A percentile compares a stretch with the other conserved stretches of the same genome.
phyloP scores from a whole-genome alignment of 2,113 vertebrate genomes.

The Rhombomys opimus region DNA sequence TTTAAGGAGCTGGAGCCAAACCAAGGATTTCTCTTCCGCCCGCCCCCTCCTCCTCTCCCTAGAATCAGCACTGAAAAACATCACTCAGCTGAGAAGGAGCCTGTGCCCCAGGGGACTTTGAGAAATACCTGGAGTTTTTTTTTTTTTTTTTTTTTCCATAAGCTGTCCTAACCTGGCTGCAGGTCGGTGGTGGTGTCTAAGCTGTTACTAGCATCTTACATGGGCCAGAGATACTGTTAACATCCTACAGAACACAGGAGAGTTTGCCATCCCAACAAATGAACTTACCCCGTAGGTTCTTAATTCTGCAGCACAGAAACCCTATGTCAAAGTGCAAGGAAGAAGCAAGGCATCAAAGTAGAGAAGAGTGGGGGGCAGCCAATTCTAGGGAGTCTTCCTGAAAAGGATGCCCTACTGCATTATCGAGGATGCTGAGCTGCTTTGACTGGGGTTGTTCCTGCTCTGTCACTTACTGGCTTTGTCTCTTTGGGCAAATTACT shows the following conservation, averaged over 20 bases:
- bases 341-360: not conserved
- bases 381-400: not conserved
- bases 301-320: not conserved
- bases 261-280: not conserved
- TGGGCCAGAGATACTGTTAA: not conserved
- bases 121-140: not conserved
- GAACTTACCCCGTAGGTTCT: not conserved
- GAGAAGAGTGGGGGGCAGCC: not conserved
- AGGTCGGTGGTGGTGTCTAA: not conserved
- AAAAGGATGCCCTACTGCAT: not conserved
- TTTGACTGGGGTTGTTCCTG: not conserved
- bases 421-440: not conserved
- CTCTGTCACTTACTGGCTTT: not conserved
- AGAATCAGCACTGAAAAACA: not conserved
- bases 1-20: slow-evolving; percentile 38
- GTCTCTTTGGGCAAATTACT: not conserved
- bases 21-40: not conserved
- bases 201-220: not conserved
- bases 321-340: not conserved
- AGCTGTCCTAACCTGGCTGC: not conserved
- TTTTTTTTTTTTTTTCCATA: not conserved
- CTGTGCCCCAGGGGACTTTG: not conserved
- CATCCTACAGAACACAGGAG: not conserved
- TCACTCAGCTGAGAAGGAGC: not conserved
- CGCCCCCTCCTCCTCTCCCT: not conserved